Evolutionary conservation across 2,888 invertebrate genomes (phyloP).

Genomic region (Zygaena filipendulae): DNA sequence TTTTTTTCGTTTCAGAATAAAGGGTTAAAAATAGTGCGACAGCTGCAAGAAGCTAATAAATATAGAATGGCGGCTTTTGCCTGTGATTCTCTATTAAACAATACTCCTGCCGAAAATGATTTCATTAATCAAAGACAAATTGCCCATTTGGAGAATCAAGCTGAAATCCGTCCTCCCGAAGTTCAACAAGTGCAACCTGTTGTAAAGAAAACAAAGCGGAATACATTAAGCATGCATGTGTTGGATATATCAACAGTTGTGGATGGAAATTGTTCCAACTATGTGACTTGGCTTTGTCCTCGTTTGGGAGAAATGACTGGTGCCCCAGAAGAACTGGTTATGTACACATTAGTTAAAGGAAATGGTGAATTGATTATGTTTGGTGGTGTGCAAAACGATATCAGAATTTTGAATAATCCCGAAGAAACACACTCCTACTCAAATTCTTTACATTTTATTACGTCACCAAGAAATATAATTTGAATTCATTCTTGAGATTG

Average conservation of each 20-base stretch:
- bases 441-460: slow-evolving; percentile 81
- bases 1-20: slow-evolving; percentile 62
- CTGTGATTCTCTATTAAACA: slow-evolving; percentile 43
- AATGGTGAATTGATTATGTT: slow-evolving; percentile 95
- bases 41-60: slow-evolving; percentile 59
- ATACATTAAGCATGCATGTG: slow-evolving; percentile 85
- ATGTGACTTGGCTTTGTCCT: slow-evolving; percentile 75
- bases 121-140: slow-evolving; percentile 59
- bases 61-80: slow-evolving; percentile 66
- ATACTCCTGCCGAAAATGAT: slow-evolving; percentile 48
- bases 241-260: slow-evolving; percentile 83
- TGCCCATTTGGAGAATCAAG: slow-evolving; percentile 49
- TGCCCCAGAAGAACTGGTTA: slow-evolving; percentile 88
- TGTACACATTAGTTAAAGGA: slow-evolving; percentile 90
- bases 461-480: slow-evolving; percentile 76
- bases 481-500: slow-evolving; percentile 29
- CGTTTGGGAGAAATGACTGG: slow-evolving; percentile 74
- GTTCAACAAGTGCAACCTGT: slow-evolving; percentile 46
- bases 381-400: slow-evolving; percentile 92
- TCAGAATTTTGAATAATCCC: slow-evolving; percentile 66
- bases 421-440: slow-evolving; percentile 73
- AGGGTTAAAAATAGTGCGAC: slow-evolving; percentile 55
- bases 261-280: slow-evolving; percentile 71
- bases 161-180: slow-evolving; percentile 39
- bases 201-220: slow-evolving; percentile 70